Evolutionary conservation across 2,797 vertebrate genomes (phyloP), one percentile per base, ranked within the genome.

Genomic region (Leptatherina wallacei): DNA sequence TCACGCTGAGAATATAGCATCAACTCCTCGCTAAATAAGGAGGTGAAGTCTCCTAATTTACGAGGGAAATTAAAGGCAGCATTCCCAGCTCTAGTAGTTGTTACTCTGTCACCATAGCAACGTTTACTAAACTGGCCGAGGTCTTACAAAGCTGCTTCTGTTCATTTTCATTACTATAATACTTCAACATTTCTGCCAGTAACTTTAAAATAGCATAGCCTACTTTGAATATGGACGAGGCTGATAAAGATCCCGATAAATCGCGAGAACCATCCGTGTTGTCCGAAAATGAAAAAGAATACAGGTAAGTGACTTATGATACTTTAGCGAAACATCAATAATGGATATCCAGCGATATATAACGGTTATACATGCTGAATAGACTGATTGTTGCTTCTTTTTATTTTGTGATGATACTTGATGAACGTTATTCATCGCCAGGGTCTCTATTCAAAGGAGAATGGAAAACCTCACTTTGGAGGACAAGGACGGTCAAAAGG

Each of bases 401-500:
- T 12, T 10, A n/a, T 52, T 52, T 24, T 24, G 12, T 27, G 11
- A 52, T 52, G 10, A 32, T 3, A 73, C 3, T 33, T 57, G 44
- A 14, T 65, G 1, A 70, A 65, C 27, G 10, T 0, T 69, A 9
- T 44, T 0, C n/a, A 33, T n/a, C 3, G 52, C 30, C 6, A 83
- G 78, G 64, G 32, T 38, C 54, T 58, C 58, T 49, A 20, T 9
- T 30, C 27, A 3, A 12, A 20, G 71, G 36, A 12, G 36, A 14
- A 40, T 14, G 4, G 13, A 40, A 40, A 16, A 40, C 13, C 38
- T 40, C 2, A 22, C 0, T 8, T 24, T 33, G 1, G 85, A 82
- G 14, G 14, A 42, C 40, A 4, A 51, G 3, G 73, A 59, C 3
- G 93, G 91, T 74, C 76, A 92, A 67, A 85, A 87, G 95, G 96